Evolutionary conservation across 2,113 vertebrate genomes (phyloP).

Genomic region (Arothron firmamentum): DNA sequence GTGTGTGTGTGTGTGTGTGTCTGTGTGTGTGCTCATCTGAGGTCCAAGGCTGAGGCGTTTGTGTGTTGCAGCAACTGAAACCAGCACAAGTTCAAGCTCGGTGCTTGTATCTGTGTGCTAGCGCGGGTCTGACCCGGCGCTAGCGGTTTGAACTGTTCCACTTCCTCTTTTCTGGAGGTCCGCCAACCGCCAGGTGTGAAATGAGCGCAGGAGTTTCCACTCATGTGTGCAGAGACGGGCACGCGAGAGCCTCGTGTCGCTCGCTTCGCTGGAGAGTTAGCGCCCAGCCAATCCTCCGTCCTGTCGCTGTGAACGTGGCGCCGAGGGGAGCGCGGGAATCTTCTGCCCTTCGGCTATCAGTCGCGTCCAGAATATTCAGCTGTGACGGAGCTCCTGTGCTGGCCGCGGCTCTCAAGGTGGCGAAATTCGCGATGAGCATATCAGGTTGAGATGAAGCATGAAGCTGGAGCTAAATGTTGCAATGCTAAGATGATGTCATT

Average conservation of each 20-base stretch:
- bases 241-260: constrained; percentile 1
- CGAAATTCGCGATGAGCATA: too few species aligned
- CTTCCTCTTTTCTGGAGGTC: constrained; percentile 4
- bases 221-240: constrained; percentile 4
- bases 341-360: too few species aligned
- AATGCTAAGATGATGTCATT: too few species aligned
- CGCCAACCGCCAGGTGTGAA: constrained; percentile 3
- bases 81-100: constrained; percentile 9
- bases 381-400: too few species aligned
- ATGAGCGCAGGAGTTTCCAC: background rate
- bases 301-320: background rate
- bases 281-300: constrained; percentile 1
- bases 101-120: too few species aligned
- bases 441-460: too few species aligned
- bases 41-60: background rate
- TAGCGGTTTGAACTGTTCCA: constrained; percentile 10
- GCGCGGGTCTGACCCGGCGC: constrained; percentile 3
- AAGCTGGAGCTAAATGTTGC: too few species aligned
- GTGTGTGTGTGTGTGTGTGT: constrained; percentile 4
- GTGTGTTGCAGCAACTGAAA: background rate
- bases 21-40: background rate
- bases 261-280: background rate
- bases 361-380: too few species aligned
- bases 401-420: too few species aligned
- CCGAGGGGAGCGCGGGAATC: too few species aligned